Evolutionary conservation across 2,113 vertebrate species (phyloP), one percentile per base, ranked within the genome.

Genomic region (Pristiophorus japonicus): DNA sequence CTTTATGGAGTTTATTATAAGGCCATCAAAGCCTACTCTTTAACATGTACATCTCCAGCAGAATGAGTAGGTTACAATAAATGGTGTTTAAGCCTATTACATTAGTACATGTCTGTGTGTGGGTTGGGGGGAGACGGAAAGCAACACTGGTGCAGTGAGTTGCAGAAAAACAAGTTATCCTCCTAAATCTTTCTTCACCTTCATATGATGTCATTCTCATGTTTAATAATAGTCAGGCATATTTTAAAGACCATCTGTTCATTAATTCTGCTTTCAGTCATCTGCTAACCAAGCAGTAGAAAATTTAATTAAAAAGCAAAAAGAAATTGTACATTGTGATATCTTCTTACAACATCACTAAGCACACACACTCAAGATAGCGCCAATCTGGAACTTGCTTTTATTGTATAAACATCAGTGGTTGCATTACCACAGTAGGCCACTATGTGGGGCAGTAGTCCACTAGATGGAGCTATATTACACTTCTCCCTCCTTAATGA

Each of bases 201-300:
- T n/a, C 62, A 62, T 59, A n/a, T 94, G 27, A 90, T 59, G 47
- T 90, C 30, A 88, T 93, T 66, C 51, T 93, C 18, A n/a, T 24
- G 20, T 20, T 65, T 63, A 66, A 93, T 93, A 65, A 66, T 94
- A 67, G 91, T 66, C 38, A 12, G 87, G 51, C 27, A 51, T n/a
- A 59, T 59, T 59, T 59, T 34, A 90, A 90, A 90, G n/a, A 94
- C 63, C 91, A 45, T 94, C 38, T 93, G 90, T 93, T 93, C 62
- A 63, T 38, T 38, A 93, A 65, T 93, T 65, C 62, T 45, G 62
- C 18, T 45, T 66, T 94, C 45, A 94, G 22, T 45, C 62, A 45
- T 66, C 63, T 24, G 62, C 24, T 67, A 42, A 38, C 38, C 62
- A 59, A 59, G 51, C n/a, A 62, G 51, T 34, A 34, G 24, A 59